These are phyloP conservation scores for Centropristis striata DNA, from an alignment of 2,113 vertebrate species.

Conservation along the genomic window DNA sequence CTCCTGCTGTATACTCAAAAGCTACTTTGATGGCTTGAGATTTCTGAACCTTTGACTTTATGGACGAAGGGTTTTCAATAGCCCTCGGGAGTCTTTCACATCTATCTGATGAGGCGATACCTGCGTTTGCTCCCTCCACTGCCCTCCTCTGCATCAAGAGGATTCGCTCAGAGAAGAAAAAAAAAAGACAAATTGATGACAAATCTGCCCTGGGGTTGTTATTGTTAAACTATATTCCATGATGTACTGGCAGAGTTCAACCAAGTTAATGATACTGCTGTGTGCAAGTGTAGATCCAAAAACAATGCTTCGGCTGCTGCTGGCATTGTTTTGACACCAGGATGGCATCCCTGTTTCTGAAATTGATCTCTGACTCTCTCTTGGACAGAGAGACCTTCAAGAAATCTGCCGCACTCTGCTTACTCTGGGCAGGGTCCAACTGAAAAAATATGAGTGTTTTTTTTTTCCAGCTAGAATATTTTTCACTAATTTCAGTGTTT, in stretches of 20 bases:
- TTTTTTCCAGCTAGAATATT: background rate
- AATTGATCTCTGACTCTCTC: conserved; percentile 53
- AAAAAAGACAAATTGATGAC: conserved; percentile 66
- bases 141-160: conserved; percentile 46
- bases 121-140: conserved; percentile 40
- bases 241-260: conserved; percentile 72
- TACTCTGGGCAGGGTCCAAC: background rate
- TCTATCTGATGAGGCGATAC: conserved; percentile 60
- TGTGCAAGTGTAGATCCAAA: conserved; percentile 34
- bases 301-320: conserved; percentile 55
- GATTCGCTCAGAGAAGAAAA: conserved; percentile 40
- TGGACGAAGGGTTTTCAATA: conserved; percentile 51
- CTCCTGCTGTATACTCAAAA: conserved; percentile 32
- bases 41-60: conserved; percentile 54
- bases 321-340: conserved; percentile 65
- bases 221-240: conserved; percentile 65
- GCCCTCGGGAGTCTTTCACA: conserved; percentile 52
- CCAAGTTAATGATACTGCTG: conserved; percentile 66
- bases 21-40: conserved; percentile 64
- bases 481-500: conserved; percentile 5
- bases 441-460: background rate
- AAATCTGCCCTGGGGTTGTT: conserved; percentile 74
- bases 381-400: conserved; percentile 9
- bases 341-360: conserved; percentile 43
- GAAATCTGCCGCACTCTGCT: conserved; percentile 9